These are phyloP conservation scores for Takifugu flavidus DNA, from an alignment of 2,113 vertebrate species.

Conservation along the genomic window DNA sequence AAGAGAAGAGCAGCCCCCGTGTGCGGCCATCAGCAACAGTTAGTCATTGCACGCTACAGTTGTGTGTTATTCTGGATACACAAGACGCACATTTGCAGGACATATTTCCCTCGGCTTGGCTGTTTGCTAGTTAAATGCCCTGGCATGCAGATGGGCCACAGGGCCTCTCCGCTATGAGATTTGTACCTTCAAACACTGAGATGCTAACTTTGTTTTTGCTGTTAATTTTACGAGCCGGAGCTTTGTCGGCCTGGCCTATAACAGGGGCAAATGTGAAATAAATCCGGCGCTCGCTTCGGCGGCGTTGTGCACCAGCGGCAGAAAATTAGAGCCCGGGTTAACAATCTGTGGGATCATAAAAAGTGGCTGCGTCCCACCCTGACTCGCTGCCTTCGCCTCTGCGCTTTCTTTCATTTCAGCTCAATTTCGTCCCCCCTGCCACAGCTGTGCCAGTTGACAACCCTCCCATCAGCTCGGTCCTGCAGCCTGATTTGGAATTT, in stretches of 20 bases:
- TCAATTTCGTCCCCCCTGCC: constrained; percentile 9
- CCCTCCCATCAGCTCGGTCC: background rate
- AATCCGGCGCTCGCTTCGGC: constrained; percentile 39
- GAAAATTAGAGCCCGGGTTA: constrained; percentile 46
- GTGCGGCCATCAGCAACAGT: constrained; percentile 31
- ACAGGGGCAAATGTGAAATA: constrained; percentile 50
- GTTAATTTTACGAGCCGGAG: constrained; percentile 54
- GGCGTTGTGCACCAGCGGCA: constrained; percentile 23
- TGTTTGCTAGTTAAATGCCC: constrained; percentile 41
- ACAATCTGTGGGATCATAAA: constrained; percentile 55
- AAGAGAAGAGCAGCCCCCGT: constrained; percentile 35
- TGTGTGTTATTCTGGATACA: constrained; percentile 28
- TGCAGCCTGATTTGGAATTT: constrained; percentile 26
- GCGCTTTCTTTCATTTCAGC: constrained; percentile 11
- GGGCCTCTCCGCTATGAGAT: constrained; percentile 50
- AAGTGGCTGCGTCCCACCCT: constrained; percentile 45
- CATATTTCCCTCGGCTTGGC: constrained; percentile 35
- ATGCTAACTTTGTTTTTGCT: constrained; percentile 32
- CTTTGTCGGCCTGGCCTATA: constrained; percentile 34
- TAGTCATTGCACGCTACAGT: constrained; percentile 33
- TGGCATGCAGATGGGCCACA: constrained; percentile 45
- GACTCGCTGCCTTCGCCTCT: constrained; percentile 17
- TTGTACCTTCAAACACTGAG: constrained; percentile 26
- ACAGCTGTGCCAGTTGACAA: constrained; percentile 15
- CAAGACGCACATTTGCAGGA: constrained; percentile 34